Percentiles rank a stretch among this genome's conserved stretches.
phyloP scores from a whole-genome alignment of 2,888 invertebrate species.

The Heliconius ethilla region DNA sequence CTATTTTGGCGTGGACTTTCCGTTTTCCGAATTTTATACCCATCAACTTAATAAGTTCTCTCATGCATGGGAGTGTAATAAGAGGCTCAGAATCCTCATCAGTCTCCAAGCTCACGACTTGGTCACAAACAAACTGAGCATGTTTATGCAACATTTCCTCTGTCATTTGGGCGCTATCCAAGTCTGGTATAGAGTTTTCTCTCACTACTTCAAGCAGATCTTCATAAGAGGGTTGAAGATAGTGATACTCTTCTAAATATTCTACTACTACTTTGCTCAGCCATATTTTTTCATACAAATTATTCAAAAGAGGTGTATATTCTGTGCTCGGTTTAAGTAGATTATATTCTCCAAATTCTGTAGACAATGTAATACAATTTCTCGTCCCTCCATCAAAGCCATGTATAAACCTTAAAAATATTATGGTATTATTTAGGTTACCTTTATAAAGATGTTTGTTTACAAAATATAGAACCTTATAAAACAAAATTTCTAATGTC shows the following conservation, averaged over 20 bases:
- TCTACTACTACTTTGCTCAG: conserved; percentile 90
- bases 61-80: conserved; percentile 88
- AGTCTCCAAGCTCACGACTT: conserved; percentile 83
- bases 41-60: conserved; percentile 87
- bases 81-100: conserved; percentile 84
- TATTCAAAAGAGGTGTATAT: conserved; percentile 87
- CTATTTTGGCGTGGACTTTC: conserved; percentile 79
- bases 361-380: conserved; percentile 88
- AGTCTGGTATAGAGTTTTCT: conserved; percentile 73
- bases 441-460: background rate
- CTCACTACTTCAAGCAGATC: conserved; percentile 87
- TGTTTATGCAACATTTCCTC: conserved; percentile 89
- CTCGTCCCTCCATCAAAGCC: conserved; percentile 91
- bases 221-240: conserved; percentile 87
- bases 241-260: conserved; percentile 85
- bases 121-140: conserved; percentile 91
- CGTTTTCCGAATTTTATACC: conserved; percentile 87
- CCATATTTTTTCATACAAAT: conserved; percentile 88
- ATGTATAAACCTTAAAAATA: conserved; percentile 83
- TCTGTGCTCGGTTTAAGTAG: conserved; percentile 87
- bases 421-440: background rate
- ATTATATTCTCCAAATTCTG: conserved; percentile 90
- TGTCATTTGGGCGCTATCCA: conserved; percentile 78
- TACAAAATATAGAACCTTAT: too few relatives aligned
- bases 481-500: too few relatives aligned